These are phyloP conservation scores for Laothoe populi DNA, from an alignment of 2,888 invertebrate species.

Conservation along the genomic window DNA sequence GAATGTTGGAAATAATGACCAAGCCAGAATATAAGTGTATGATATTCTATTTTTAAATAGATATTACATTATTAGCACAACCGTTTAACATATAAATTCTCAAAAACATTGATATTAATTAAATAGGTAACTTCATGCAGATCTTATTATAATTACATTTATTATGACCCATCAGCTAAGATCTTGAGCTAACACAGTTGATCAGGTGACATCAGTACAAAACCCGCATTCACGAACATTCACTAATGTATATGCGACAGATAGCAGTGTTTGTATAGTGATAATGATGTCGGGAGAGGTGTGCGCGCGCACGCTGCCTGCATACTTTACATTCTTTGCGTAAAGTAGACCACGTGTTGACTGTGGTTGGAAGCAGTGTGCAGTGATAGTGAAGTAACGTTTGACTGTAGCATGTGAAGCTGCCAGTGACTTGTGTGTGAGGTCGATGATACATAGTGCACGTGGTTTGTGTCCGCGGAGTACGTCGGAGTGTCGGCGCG, in stretches of 20 bases:
- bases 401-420: conserved; percentile 31
- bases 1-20: not conserved
- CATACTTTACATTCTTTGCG: conserved; percentile 48
- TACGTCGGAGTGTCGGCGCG: conserved; percentile 60
- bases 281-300: conserved; percentile 62
- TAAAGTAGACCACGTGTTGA: conserved; percentile 56
- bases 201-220: conserved; percentile 53
- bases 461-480: conserved; percentile 55
- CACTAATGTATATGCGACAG: conserved; percentile 61
- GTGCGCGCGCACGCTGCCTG: conserved; percentile 56
- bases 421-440: conserved; percentile 23
- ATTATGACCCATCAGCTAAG: conserved; percentile 2
- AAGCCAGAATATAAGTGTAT: not conserved
- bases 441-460: conserved; percentile 55
- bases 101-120: too few relatives aligned
- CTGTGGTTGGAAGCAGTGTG: conserved; percentile 28
- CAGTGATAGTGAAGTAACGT: not conserved
- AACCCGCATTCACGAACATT: conserved; percentile 55
- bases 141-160: conserved; percentile 4
- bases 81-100: not conserved
- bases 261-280: conserved; percentile 73
- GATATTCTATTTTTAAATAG: not conserved
- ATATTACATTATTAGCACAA: not conserved
- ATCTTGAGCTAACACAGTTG: conserved; percentile 31
- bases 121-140: not conserved